Evolutionary conservation across 2,797 vertebrate genomes (phyloP).

Genomic region (Lacerta agilis): DNA sequence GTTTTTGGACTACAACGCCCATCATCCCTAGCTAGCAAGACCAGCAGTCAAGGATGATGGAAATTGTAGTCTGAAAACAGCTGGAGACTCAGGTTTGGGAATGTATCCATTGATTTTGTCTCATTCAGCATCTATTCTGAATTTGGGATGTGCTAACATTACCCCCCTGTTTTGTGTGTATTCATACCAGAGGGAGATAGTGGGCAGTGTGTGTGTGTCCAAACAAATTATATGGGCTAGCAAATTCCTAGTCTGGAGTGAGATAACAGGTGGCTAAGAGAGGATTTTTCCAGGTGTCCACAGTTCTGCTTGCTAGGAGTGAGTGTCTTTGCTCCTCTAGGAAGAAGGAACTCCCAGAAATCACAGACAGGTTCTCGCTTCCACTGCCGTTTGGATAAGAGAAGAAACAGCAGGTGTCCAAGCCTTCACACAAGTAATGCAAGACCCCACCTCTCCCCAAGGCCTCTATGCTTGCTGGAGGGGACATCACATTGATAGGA

Average conservation of each 20-base stretch:
- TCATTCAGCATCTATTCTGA: conserved; percentile 12
- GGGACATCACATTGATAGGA: no score
- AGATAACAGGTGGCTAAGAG: neutral
- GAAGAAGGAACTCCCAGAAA: neutral
- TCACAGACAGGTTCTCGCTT: neutral
- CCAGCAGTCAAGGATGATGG: no score
- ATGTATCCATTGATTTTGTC: neutral
- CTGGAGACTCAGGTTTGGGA: no score
- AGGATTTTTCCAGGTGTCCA: neutral
- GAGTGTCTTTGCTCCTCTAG: neutral
- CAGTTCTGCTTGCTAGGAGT: neutral
- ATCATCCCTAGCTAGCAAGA: no score
- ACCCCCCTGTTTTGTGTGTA: neutral
- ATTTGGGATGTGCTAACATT: neutral
- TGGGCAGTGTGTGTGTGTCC: neutral
- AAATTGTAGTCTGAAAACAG: no score
- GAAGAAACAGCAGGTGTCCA: neutral
- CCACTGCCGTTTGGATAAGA: neutral
- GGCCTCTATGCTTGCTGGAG: neutral
- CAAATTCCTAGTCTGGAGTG: neutral
- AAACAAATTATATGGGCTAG: neutral
- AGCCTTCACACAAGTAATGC: no score
- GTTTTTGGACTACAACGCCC: no score
- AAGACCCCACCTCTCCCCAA: neutral
- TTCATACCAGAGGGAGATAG: neutral